Evolutionary conservation across 2,888 invertebrate genomes (phyloP).

Genomic region (Rambutsinella grinnellia): DNA sequence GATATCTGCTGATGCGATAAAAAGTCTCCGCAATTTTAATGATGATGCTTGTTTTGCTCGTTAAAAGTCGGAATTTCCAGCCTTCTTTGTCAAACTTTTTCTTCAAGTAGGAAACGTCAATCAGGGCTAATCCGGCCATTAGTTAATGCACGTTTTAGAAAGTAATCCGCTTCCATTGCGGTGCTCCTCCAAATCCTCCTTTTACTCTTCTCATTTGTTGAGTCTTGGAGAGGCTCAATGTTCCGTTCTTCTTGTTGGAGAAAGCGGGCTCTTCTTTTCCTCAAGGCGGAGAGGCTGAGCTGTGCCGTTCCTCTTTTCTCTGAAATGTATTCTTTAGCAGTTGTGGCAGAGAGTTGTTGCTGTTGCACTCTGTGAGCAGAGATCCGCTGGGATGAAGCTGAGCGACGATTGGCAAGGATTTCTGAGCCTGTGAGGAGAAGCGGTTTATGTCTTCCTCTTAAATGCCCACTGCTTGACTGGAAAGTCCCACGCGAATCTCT

Average conservation of each 20-base stretch:
- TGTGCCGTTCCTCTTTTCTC: slow-evolving; percentile 17
- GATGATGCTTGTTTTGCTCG: background rate
- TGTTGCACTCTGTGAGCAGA: slow-evolving; percentile 16
- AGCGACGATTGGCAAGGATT: too few relatives aligned
- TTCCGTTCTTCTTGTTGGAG: too few relatives aligned
- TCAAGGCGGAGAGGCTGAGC: slow-evolving; percentile 8
- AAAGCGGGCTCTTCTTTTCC: slow-evolving; percentile 1
- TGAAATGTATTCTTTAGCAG: slow-evolving; percentile 10
- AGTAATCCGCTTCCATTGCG: too few relatives aligned
- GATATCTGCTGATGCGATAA: background rate
- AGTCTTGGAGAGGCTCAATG: too few relatives aligned
- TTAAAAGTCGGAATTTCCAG: background rate
- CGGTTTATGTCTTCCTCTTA: too few relatives aligned
- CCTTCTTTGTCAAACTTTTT: slow-evolving; percentile 8
- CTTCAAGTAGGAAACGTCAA: background rate
- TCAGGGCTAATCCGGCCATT: slow-evolving; percentile 8
- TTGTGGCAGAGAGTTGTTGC: slow-evolving; percentile 4
- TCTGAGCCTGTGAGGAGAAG: too few relatives aligned
- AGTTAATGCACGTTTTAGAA: too few relatives aligned
- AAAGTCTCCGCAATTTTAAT: slow-evolving; percentile 6
- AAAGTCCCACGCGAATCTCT: background rate
- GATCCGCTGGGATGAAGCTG: too few relatives aligned
- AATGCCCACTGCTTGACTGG: too few relatives aligned
- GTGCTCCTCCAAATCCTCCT: too few relatives aligned
- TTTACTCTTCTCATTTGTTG: too few relatives aligned